Percentiles rank a stretch among this genome's conserved stretches.
Conservation (phyloP, 2,113 vertebrate species). For the Nettapus auritus region DNA sequence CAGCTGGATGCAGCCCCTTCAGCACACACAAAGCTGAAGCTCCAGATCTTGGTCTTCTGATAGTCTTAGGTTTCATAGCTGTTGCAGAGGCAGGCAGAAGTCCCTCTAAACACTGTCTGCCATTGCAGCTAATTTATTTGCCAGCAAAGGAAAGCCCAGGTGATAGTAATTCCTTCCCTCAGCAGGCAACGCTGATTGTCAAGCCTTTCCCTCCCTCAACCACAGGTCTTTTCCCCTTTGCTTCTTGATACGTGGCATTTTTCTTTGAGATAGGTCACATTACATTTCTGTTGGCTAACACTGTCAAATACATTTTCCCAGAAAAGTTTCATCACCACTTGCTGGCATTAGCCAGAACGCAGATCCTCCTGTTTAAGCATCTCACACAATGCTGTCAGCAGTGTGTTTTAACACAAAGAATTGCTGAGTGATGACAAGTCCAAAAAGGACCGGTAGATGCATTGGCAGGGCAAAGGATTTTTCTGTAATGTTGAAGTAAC, state of each 20-base stretch:
- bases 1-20: not conserved
- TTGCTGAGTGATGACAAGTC: not conserved
- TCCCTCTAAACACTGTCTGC: not conserved
- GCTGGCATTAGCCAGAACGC: not conserved
- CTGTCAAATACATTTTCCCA: not conserved
- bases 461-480: not conserved
- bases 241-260: not conserved
- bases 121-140: not conserved
- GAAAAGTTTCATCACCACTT: not conserved
- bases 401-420: not conserved
- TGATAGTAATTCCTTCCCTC: not conserved
- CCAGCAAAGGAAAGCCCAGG: not conserved
- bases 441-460: not conserved
- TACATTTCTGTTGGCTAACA: not conserved
- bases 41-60: not conserved
- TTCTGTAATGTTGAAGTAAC: not conserved
- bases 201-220: not conserved
- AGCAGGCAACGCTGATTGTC: not conserved
- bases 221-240: not conserved
- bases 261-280: not conserved
- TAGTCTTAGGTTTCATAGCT: not conserved
- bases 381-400: not conserved
- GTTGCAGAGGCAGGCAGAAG: not conserved
- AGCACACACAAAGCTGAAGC: not conserved
- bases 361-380: constrained; percentile 1